Conservation (phyloP, 2,113 vertebrate genomes). For the Elachura formosa region DNA sequence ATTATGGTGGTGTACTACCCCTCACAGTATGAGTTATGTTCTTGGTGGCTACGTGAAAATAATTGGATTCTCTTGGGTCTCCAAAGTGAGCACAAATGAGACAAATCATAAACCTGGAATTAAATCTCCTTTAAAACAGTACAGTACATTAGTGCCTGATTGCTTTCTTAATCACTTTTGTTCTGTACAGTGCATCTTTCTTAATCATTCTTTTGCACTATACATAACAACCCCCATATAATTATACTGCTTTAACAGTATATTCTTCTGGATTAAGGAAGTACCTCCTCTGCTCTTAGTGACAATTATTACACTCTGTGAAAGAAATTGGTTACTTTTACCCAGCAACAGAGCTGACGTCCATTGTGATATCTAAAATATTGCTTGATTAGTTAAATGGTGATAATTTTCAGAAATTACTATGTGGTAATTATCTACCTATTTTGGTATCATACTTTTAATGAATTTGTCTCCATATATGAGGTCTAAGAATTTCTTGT, state of each 20-base stretch:
- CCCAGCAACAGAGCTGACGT: not conserved
- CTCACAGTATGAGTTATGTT: not conserved
- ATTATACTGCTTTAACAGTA: not conserved
- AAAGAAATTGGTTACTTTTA: not conserved
- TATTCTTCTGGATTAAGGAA: not conserved
- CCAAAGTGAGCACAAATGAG: not conserved
- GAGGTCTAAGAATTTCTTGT: not conserved
- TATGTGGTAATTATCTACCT: not conserved
- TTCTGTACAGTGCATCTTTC: constrained; percentile 21
- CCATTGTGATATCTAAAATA: not conserved
- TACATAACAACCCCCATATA: not conserved
- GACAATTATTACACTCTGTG: not conserved
- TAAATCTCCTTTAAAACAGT: not conserved
- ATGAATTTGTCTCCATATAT: not conserved
- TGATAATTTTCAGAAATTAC: not conserved
- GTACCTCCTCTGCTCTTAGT: not conserved
- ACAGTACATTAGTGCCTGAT: not conserved
- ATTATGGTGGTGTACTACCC: not conserved
- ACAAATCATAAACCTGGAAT: not conserved
- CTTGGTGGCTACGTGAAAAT: not conserved
- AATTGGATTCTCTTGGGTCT: not conserved
- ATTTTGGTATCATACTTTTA: not conserved
- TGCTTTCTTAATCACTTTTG: constrained; percentile 38
- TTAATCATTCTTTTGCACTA: constrained; percentile 27
- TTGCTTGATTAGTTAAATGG: not conserved